These are phyloP conservation scores for Aradophagus sp. DNA, from an alignment of 1,140 invertebrate species.

Conservation along the genomic window DNA sequence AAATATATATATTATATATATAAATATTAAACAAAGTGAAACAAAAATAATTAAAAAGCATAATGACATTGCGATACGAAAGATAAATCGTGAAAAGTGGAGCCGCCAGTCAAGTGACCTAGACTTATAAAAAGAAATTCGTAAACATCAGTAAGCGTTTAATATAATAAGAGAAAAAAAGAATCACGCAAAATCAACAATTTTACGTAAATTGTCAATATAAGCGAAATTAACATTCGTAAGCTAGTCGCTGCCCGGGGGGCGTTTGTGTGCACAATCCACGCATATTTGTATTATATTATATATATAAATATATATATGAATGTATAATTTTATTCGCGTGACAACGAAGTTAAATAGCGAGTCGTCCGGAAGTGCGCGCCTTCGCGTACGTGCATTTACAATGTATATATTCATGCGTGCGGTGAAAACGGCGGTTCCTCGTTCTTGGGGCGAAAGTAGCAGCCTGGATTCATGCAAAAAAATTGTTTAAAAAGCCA, in stretches of 20 bases:
- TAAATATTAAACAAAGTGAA: slow-evolving; percentile 9
- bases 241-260: neutral
- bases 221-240: slow-evolving; percentile 3
- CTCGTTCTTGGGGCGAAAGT: slow-evolving; percentile 7
- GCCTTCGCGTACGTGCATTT: slow-evolving; percentile 29
- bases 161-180: slow-evolving; percentile 7
- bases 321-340: slow-evolving; percentile 14
- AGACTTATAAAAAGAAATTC: slow-evolving; percentile 28
- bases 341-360: slow-evolving; percentile 18
- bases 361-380: neutral
- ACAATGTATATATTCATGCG: slow-evolving; percentile 34
- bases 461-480: neutral
- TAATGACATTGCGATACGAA: too few species aligned
- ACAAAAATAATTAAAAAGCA: too few species aligned
- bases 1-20: slow-evolving; percentile 27
- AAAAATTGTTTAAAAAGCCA: slow-evolving; percentile 10
- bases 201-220: neutral
- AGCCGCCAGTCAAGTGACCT: slow-evolving; percentile 33
- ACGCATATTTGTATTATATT: slow-evolving; percentile 3
- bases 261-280: slow-evolving; percentile 12
- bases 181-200: neutral
- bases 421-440: slow-evolving; percentile 1
- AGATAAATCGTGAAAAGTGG: slow-evolving; percentile 27
- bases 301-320: slow-evolving; percentile 35
- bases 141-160: slow-evolving; percentile 28